Conservation (phyloP, 2,113 vertebrate genomes). For the Thamnophis sirtalis region DNA sequence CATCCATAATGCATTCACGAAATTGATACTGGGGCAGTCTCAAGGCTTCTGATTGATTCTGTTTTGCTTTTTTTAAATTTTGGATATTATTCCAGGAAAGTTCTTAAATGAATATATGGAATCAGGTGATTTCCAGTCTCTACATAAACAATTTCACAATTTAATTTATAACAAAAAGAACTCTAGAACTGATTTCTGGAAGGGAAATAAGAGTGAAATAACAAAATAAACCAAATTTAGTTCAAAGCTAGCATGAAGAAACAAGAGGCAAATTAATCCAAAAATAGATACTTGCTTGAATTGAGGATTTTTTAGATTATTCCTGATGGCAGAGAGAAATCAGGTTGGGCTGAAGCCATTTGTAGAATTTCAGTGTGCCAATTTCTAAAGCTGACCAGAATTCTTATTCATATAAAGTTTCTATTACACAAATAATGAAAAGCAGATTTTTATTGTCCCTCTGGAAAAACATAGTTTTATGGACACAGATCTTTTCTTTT, state of each 20-base stretch:
- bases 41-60: not conserved
- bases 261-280: conserved; percentile 20
- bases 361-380: conserved; percentile 5
- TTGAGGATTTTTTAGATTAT: conserved; percentile 8
- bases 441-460: conserved; percentile 5
- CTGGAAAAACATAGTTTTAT: conserved; percentile 4
- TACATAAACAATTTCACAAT: not conserved
- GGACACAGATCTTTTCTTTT: conserved; percentile 23
- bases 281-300: conserved; percentile 4
- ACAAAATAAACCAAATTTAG: conserved; percentile 25
- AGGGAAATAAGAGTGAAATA: conserved; percentile 17
- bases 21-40: not conserved
- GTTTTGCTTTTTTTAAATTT: not conserved
- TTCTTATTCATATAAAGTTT: conserved; percentile 17
- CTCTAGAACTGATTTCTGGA: conserved; percentile 29
- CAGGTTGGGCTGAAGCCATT: conserved; percentile 18
- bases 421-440: conserved; percentile 20
- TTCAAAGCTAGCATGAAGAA: conserved; percentile 14
- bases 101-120: not conserved
- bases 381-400: conserved; percentile 20
- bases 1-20: no score
- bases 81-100: not conserved
- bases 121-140: not conserved
- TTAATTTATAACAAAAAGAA: not conserved
- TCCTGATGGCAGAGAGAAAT: not conserved